Base-by-base conservation (phyloP, 2,113 vertebrate species). In the Xiphophorus hellerii region DNA sequence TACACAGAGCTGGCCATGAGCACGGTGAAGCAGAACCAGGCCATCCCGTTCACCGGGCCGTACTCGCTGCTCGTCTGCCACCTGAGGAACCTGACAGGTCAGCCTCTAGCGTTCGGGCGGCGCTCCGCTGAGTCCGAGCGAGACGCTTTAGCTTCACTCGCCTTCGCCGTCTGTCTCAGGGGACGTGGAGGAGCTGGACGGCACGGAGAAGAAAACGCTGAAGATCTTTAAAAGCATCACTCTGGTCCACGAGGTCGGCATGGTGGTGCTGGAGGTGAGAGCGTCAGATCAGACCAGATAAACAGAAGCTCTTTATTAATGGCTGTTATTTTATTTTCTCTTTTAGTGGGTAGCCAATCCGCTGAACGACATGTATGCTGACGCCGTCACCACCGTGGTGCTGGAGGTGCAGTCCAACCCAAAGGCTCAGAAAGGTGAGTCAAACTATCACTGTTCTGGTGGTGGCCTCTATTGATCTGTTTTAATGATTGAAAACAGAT, bases 361-460 rank as follows among this genome's bases (percentile, higher is more conserved):
- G 78, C 94, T 98, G 76, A 99, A 98, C 54, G 98, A 99, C 78
- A 99, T 98, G 97, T 99, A 98, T 54, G 97, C 98, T 6, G 98
- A 99, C 61, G 97, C 97, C 0, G 96, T 99, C 72, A 97, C 97
- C 62, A 99, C 97, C 0, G 97, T 99, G 65, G 96, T 99, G 35
- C 84, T 99, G 86, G 98, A 99, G 83, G 96, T 99, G 63, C 98
- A 99, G 90, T 99, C 98, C 22, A 99, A 99, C 87, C 98, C 98
- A 0, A 98, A 97, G 88, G 96, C 97, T 82, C 95, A 98, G 84
- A 99, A 89, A 80, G 91, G 91, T 91, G 29, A 10, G 84, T 73
- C 29, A 65, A 35, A 64, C 20, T 20, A 15, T 14, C 30, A 14
- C 39, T 4, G 39, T 42, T 12, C 39, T 48, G 44, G 44, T 48